Conservation (phyloP, 2,797 vertebrate species). For the Rhabdophis nuchalis region DNA sequence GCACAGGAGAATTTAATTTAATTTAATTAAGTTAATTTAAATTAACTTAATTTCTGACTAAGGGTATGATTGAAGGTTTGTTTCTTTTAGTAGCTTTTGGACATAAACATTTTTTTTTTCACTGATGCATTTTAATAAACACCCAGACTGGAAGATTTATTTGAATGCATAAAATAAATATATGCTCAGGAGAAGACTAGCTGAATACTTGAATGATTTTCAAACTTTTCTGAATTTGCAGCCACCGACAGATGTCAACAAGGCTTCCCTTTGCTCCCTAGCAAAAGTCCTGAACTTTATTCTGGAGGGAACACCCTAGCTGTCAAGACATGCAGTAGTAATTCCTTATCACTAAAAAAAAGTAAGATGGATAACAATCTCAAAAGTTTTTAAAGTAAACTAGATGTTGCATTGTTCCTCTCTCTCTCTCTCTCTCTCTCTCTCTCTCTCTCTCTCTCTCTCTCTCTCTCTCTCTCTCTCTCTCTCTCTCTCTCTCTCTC, state of each 20-base stretch:
- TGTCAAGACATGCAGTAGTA: constrained; percentile 55
- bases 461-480: too few relatives aligned
- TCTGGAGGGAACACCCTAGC: constrained; percentile 55
- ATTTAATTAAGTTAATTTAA: too few relatives aligned
- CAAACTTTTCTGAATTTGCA: constrained; percentile 44
- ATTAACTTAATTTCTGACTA: neutral
- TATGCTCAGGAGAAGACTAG: constrained; percentile 26
- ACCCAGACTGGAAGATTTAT: neutral
- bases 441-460: too few relatives aligned
- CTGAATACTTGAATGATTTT: constrained; percentile 25
- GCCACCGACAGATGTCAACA: constrained; percentile 52
- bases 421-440: too few relatives aligned
- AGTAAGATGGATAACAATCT: constrained; percentile 44
- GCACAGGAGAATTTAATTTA: neutral
- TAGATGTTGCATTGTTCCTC: constrained; percentile 20
- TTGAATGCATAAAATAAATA: constrained; percentile 20
- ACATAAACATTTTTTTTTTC: neutral
- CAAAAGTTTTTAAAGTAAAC: constrained; percentile 49
- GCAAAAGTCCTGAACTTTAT: constrained; percentile 58
- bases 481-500: too few relatives aligned
- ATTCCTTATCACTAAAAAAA: constrained; percentile 47
- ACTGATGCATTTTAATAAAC: neutral
- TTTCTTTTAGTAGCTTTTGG: neutral
- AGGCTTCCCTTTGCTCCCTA: constrained; percentile 51
- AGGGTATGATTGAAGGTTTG: neutral